Evolutionary conservation across 2,888 invertebrate genomes (phyloP), one percentile per base, ranked within the genome.

Genomic region (Molanna angustata): DNA sequence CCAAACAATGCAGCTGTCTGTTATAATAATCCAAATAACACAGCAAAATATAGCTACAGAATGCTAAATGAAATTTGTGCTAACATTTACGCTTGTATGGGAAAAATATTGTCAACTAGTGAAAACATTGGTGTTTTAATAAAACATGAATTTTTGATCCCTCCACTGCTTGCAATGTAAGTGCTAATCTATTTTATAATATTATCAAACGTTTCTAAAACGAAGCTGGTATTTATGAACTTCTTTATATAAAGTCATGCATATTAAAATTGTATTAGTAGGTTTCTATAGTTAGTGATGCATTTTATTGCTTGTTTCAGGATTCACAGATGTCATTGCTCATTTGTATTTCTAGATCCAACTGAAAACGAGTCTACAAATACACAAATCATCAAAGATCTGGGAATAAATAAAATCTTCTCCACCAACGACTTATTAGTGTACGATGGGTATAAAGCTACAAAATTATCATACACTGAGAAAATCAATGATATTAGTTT

Each of bases 341-440:
- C 75, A 45, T 82, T 80, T 61, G 74, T 78, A 67, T 79, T 80
- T 62, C 59, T 81, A 41, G 72, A 78, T 62, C 68, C 71, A 43
- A 54, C 62, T 44, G 54, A 62, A 18, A 67, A 72, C 55, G 64
- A 69, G 55, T 44, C 71, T 32, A 66, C 68, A 41, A 61, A 56
- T 21, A 67, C 69, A 43, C 59, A 54, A 52, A 60, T 72, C 35
- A 57, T 65, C 20, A 67, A 64, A 50, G 61, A 68, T 47, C 62
- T 73, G 4, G 65, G 67, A 57, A 70, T 74, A 37, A 66, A 67
- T 49, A 61, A 68, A 14, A 62, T 77, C 39, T n/a, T n/a, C n/a
- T n/a, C n/a, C n/a, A n/a, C n/a, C n/a, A n/a, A n/a, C n/a, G n/a
- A n/a, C n/a, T n/a, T n/a, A n/a, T n/a, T n/a, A n/a, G n/a, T n/a